A percentile compares a stretch with the other conserved stretches of the same genome.
Conservation (phyloP, 2,113 vertebrate species). For the Anarhynchus alexandrinus region DNA sequence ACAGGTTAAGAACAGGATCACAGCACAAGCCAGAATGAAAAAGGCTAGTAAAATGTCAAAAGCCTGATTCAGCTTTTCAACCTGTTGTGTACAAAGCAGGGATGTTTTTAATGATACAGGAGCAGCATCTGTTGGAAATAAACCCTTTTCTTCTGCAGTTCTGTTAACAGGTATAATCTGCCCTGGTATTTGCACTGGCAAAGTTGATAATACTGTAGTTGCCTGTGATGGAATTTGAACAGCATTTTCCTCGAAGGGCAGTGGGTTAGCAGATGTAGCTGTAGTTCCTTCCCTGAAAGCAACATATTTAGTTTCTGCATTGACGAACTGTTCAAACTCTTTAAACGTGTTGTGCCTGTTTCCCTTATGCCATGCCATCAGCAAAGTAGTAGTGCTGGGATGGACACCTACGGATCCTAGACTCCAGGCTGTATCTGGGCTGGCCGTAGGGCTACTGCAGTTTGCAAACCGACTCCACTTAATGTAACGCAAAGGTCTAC, state of each 20-base stretch:
- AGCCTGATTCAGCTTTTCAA: constrained; percentile 73
- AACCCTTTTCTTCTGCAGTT: constrained; percentile 17
- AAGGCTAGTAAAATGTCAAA: constrained; percentile 80
- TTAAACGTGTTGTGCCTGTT: not conserved
- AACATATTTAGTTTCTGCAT: not conserved
- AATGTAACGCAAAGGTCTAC: constrained; percentile 58
- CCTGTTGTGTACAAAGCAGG: constrained; percentile 69
- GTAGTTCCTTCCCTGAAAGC: constrained; percentile 36
- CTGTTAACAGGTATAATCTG: constrained; percentile 45
- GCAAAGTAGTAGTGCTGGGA: constrained; percentile 27
- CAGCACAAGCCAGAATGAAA: constrained; percentile 77
- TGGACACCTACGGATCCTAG: not conserved
- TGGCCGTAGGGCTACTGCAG: constrained; percentile 37
- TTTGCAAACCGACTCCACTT: constrained; percentile 55
- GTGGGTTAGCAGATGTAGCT: not conserved
- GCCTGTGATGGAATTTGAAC: constrained; percentile 13
- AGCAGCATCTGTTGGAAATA: constrained; percentile 32
- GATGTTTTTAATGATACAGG: constrained; percentile 67
- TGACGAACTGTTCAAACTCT: constrained; percentile 18
- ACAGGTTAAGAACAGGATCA: constrained; percentile 75
- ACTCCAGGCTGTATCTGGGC: not conserved
- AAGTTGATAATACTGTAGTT: not conserved
- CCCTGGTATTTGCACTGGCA: constrained; percentile 45
- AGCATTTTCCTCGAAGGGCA: constrained; percentile 24
- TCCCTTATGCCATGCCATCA: constrained; percentile 63